A percentile compares a stretch with the other conserved stretches of the same genome.
phyloP scores from a whole-genome alignment of 2,888 invertebrate species.

The Eilema griseolum region DNA sequence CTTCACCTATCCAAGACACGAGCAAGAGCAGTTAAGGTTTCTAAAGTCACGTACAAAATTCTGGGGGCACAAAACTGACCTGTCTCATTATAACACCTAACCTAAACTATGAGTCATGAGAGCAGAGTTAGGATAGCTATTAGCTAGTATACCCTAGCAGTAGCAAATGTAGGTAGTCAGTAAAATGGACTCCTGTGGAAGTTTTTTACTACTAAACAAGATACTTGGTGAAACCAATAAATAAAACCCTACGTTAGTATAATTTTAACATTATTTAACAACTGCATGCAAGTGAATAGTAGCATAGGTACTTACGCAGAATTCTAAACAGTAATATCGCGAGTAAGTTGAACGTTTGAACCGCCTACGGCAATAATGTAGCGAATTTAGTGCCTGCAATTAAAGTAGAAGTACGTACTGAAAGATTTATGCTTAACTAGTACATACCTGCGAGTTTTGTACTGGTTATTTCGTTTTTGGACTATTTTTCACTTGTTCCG shows the following conservation, averaged over 20 bases:
- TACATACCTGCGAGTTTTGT: constrained; percentile 11
- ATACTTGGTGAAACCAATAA: neutral
- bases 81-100: neutral
- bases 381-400: constrained; percentile 18
- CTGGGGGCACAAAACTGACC: neutral
- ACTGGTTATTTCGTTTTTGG: constrained; percentile 3
- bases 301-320: constrained; percentile 7
- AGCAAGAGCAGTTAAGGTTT: neutral
- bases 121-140: neutral
- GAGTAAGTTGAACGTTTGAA: constrained; percentile 14
- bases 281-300: neutral
- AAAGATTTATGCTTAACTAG: constrained; percentile 19
- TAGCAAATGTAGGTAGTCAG: neutral
- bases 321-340: constrained; percentile 15
- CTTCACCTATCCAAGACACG: neutral
- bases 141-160: neutral
- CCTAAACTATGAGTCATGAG: too few species aligned
- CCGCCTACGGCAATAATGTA: constrained; percentile 19
- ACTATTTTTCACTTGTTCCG: neutral
- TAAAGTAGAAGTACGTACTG: constrained; percentile 18
- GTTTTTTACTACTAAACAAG: neutral
- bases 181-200: neutral
- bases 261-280: neutral
- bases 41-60: too few species aligned
- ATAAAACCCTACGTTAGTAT: neutral